A percentile compares a stretch with the other conserved stretches of the same genome.
These are phyloP conservation scores for Batillaria attramentaria DNA, from an alignment of 1,140 invertebrate species.

Conservation along the genomic window DNA sequence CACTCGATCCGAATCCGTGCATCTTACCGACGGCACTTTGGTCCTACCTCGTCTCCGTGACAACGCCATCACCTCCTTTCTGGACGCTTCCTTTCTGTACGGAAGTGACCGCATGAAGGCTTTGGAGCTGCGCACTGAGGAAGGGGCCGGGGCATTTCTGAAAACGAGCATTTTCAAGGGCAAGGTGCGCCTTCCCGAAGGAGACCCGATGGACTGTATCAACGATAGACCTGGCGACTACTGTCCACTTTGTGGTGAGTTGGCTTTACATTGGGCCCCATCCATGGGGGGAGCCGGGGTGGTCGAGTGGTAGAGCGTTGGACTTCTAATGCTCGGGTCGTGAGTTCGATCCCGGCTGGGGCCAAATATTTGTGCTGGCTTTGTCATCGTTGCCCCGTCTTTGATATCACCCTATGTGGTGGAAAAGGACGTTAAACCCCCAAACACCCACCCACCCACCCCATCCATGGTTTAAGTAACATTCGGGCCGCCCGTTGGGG, in stretches of 20 bases:
- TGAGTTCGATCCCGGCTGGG: no score
- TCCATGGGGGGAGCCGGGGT: no score
- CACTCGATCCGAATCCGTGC: conserved; percentile 82
- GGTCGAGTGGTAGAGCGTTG: no score
- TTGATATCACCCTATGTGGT: no score
- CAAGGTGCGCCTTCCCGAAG: conserved; percentile 26
- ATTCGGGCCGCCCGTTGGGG: background rate
- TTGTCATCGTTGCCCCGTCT: no score
- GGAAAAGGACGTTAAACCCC: no score
- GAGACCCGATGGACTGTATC: conserved; percentile 1
- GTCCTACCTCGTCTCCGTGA: conserved; percentile 87
- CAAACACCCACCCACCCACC: no score
- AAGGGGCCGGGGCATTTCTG: conserved; percentile 28
- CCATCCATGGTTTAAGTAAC: no score
- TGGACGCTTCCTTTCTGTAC: conserved; percentile 96
- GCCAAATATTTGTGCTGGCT: no score
- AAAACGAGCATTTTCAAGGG: conserved; percentile 21
- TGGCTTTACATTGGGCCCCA: no score
- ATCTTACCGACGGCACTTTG: conserved; percentile 68
- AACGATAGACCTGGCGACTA: background rate
- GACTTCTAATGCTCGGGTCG: no score
- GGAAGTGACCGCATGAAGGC: conserved; percentile 63
- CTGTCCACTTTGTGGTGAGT: conserved; percentile 30
- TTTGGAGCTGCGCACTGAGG: background rate
- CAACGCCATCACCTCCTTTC: conserved; percentile 94